Conservation (phyloP, 2,888 invertebrate species). For the Oscheius sp. region DNA sequence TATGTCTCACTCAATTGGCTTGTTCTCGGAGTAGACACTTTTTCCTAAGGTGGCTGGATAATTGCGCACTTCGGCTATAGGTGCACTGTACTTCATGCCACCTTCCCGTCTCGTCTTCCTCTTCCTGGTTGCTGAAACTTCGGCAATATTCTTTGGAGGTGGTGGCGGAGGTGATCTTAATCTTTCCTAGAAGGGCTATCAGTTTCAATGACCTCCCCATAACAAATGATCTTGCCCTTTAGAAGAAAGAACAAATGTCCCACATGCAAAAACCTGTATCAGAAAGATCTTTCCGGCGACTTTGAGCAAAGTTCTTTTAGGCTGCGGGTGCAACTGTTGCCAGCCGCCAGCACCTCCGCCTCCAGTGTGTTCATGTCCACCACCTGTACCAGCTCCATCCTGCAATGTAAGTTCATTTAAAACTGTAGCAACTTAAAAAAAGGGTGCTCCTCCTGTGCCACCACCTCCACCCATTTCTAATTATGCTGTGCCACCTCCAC, state of each 20-base stretch:
- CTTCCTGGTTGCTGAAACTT: conserved; percentile 18
- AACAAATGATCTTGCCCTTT: no score
- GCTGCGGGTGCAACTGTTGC: conserved; percentile 23
- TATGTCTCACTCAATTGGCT: conserved; percentile 6
- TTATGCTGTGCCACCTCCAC: background rate
- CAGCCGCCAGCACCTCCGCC: conserved; percentile 11
- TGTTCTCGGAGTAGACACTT: conserved; percentile 24
- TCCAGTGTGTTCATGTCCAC: conserved; percentile 1
- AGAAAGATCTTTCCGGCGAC: background rate
- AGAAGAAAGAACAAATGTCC: no score
- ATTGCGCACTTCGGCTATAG: conserved; percentile 22
- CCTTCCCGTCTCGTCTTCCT: background rate
- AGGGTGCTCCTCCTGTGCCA: no score
- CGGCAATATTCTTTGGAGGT: conserved; percentile 13
- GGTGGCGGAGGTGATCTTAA: conserved; percentile 7
- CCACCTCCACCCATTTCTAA: background rate
- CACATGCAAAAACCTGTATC: background rate
- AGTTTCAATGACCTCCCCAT: no score
- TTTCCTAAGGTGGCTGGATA: conserved; percentile 21
- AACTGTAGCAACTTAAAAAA: no score
- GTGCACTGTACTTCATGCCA: conserved; percentile 14
- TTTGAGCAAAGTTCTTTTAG: background rate
- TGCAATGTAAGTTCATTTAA: no score
- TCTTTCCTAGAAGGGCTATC: no score
- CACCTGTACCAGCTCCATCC: no score